Base-by-base conservation (phyloP, 2,797 vertebrate genomes). In the Parotocinclus haroldoi region DNA sequence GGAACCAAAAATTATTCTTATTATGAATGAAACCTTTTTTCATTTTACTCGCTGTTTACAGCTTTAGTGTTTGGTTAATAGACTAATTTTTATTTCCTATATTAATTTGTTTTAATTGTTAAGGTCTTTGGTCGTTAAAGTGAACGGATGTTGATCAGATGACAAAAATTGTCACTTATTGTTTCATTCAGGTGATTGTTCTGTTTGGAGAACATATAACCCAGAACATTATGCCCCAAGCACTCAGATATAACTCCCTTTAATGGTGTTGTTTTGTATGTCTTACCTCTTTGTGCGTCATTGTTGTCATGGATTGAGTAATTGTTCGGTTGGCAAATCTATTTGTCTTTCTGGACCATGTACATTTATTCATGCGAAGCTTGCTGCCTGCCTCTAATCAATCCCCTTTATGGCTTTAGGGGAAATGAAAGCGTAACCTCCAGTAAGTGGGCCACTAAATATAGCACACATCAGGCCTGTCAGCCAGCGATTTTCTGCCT, bases 381-480 rank as follows among this genome's bases (percentile, higher is more conserved):
- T 19, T 13, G 39, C 17, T 27, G 45, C 14, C 50, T 27, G 27
- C 37, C n/a, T 19, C 58, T 69, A 69, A 69, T 69, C 67, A 69
- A 69, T 62, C 58, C 42, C 36, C 46, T 68, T 67, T 59, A 46
- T 57, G 59, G 48, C 48, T 67, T 52, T 54, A 27, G 13, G 56
- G 17, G 42, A 17, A 57, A 10, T 16, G 42, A 18, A 8, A n/a
- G 13, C 9, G 10, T 9, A 9, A 8, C 46, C 16, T 19, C 40
- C n/a, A 16, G 39, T 17, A 42, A 73, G 38, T 73, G 62, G 65
- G 59, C 52, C 70, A 55, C 48, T 46, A 56, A 69, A 56, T 62
- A 56, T 61, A 50, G 52, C 66, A 39, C 9, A 54, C 58, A 48
- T 62, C 58, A 56, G 44, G 46, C 52, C 52, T 38, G 59, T 17